Evolutionary conservation across 2,888 invertebrate genomes (phyloP).

Genomic region (Muschampia plurimacula): DNA sequence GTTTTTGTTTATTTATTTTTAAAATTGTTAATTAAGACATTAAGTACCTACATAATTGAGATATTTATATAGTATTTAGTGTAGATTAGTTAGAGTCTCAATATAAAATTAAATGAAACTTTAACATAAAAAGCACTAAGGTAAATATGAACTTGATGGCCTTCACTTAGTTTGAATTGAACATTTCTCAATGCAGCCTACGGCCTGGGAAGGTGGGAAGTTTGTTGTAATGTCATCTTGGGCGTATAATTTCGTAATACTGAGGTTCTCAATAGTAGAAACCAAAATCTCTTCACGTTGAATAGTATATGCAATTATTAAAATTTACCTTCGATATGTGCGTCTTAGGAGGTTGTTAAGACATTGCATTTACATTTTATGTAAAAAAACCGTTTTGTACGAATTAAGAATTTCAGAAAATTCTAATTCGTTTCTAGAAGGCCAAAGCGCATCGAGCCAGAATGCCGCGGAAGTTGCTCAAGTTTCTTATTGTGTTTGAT

Average conservation of each 20-base stretch:
- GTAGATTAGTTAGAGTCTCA: too few relatives aligned
- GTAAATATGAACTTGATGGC: slow-evolving; percentile 64
- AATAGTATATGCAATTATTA: neutral
- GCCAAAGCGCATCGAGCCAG: slow-evolving; percentile 47
- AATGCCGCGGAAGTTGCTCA: slow-evolving; percentile 95
- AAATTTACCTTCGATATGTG: neutral
- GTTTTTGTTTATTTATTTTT: too few relatives aligned
- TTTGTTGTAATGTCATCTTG: slow-evolving; percentile 50
- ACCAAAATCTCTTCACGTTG: neutral
- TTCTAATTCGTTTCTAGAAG: slow-evolving; percentile 5
- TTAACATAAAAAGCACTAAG: neutral
- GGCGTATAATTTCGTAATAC: slow-evolving; percentile 51
- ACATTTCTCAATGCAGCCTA: slow-evolving; percentile 78
- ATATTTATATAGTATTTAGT: too few relatives aligned
- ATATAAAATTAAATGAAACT: too few relatives aligned
- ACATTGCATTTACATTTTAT: neutral
- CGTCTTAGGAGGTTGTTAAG: neutral
- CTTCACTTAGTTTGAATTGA: slow-evolving; percentile 65
- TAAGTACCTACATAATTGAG: too few relatives aligned
- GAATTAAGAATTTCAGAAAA: slow-evolving; percentile 1
- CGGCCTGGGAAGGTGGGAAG: slow-evolving; percentile 63
- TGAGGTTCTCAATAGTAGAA: neutral
- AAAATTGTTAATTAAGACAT: too few relatives aligned
- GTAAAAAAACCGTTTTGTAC: neutral
- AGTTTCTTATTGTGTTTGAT: slow-evolving; percentile 97